Base-by-base conservation (phyloP, 2,113 vertebrate genomes). In the Irena cyanogastra region DNA sequence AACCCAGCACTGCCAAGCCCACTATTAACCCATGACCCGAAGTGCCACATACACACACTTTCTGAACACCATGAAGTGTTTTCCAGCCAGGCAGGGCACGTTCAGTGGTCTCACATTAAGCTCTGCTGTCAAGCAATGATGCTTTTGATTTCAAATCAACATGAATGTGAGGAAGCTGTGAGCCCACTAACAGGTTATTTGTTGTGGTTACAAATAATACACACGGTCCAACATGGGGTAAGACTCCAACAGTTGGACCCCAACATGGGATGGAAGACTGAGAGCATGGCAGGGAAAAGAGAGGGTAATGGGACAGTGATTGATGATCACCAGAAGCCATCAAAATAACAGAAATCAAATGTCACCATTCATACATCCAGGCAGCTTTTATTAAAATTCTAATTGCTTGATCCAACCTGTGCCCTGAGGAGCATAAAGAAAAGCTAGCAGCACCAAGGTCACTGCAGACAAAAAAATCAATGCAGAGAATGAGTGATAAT, bases 381-480 rank as follows among this genome's bases (percentile, higher is more conserved):
- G n/a, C 42, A 95, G 31, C 50, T 85, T 68, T 74, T n/a, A 85
- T 83, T 91, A 65, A 84, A 83, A 64, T 22, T 45, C 2, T 76
- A 89, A 95, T 80, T 91, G 54, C 74, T 85, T 31, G 21, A 53
- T 94, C 70, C 59, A 63, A 33, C 45, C 59, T 41, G 26, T 88
- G 75, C 61, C 49, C 52, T 57, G 28, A 31, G 50, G 75, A 93
- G 47, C 39, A 41, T 37, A 45, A 83, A 79, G 78, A 70, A 80
- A 44, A 89, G 75, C 75, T 87, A 69, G 45, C 71, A 84, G 69
- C 47, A 61, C 28, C 86, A 96, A 97, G 94, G 96, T 96, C 95
- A 95, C 35, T 50, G 85, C 75, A 90, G 87, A 53, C 72, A 90
- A 79, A 91, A 96, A 97, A 89, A 97, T 94, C 95, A 92, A 88